Conservation (phyloP, 2,797 vertebrate species). For the Molossus molossus region DNA sequence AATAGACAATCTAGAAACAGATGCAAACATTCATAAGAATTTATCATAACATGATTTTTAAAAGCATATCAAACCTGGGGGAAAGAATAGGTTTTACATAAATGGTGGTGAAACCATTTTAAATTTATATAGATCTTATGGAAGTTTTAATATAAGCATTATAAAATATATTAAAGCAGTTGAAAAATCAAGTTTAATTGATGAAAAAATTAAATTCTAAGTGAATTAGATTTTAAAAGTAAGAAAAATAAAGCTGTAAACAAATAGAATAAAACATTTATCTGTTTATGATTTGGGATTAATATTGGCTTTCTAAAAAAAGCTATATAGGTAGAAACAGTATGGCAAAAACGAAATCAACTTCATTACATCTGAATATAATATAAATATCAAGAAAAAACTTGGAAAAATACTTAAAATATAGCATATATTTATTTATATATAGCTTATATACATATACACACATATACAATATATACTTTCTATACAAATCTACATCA, state of each 20-base stretch:
- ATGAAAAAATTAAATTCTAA: slow-evolving; percentile 57
- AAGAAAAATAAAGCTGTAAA: slow-evolving; percentile 15
- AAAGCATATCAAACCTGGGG: not conserved
- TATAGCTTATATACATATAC: not conserved
- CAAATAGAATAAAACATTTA: not conserved
- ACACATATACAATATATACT: not conserved
- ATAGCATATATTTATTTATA: not conserved
- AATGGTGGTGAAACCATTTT: not conserved
- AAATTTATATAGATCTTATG: not conserved
- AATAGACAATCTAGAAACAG: not conserved
- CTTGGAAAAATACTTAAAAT: not conserved
- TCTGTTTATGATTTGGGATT: not conserved
- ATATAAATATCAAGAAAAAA: not conserved
- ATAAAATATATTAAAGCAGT: not conserved
- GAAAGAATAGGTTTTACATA: slow-evolving; percentile 42
- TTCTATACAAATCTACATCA: not conserved
- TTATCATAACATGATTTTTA: not conserved
- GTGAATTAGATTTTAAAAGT: slow-evolving; percentile 6
- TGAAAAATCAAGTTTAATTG: not conserved
- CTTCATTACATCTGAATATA: not conserved
- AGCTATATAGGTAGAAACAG: not conserved
- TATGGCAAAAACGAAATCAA: slow-evolving; percentile 10
- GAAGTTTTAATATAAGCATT: not conserved
- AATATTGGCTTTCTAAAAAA: not conserved
- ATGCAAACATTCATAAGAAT: not conserved